Base-by-base conservation (phyloP, 2,888 invertebrate genomes). In the Tenthredo amoena region DNA sequence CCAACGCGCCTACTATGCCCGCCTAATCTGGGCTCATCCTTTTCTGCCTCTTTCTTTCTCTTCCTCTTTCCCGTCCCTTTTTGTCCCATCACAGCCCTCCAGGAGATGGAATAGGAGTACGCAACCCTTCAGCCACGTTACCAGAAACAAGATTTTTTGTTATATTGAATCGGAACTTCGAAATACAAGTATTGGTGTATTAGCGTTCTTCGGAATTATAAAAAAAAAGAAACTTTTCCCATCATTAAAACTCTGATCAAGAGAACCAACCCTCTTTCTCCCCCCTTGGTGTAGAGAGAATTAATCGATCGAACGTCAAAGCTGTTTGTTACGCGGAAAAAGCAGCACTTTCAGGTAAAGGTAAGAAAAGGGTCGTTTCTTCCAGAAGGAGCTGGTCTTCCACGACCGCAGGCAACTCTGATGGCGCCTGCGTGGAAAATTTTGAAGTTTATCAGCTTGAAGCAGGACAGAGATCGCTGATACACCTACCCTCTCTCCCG, bases 1-100 rank as follows among this genome's bases (percentile, higher is more conserved):
- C 89, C 90, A 92, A 91, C 91, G 91, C 91, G 89, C 91, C 90
- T 91, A 89, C 89, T 90, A 90, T 90, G 88, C 88, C 89, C 89
- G 85, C 87, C 86, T 87, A 87, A 85, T 87, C 87, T 87, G 87
- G 84, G 85, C 86, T 85, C 84, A 86, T 87, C 86, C 58, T 79
- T 47, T 47, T 76, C 87, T 85, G 79, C 89, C 88, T 87, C 88
- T 88, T 89, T 88, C 88, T 91, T 88, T 89, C 88, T 87, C 87
- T 86, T 15, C 40, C 58, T 83, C 34, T 31, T 84, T 65, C 65
- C 65, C n/a, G 79, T 82, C 86, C 77, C 55, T 77, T 47, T 76
- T 77, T 77, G 50, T 77, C 26, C 77, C 50, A 77, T 55, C 55
- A 31, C 50, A 77, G 31, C 50, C 4, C 4, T 77, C 55, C 77